A percentile compares a stretch with the other conserved stretches of the same genome.
Conservation (phyloP, 2,888 invertebrate species). For the Mimumesa dahlbomi region DNA sequence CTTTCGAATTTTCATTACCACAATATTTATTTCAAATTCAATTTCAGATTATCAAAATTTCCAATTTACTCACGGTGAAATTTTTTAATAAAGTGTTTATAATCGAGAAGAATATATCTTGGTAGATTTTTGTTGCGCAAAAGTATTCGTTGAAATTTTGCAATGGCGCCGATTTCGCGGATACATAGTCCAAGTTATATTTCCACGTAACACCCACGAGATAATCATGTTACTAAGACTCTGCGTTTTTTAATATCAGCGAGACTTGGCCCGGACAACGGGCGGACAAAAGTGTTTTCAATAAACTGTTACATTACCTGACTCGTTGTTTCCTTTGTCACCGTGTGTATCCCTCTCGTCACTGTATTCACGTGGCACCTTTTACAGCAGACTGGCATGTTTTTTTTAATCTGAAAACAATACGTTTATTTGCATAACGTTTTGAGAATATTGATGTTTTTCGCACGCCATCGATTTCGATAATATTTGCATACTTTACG, state of each 20-base stretch:
- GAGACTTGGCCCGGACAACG: conserved; percentile 74
- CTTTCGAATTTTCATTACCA: no score
- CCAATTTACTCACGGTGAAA: not conserved
- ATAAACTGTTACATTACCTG: conserved; percentile 80
- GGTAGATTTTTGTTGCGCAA: not conserved
- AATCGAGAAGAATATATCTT: not conserved
- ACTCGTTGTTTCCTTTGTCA: conserved; percentile 31
- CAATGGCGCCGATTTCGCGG: conserved; percentile 67
- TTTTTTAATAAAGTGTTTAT: not conserved
- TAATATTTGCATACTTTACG: no score
- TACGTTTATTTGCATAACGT: no score
- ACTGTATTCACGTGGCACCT: no score
- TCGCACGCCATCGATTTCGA: no score
- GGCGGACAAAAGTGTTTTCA: conserved; percentile 77
- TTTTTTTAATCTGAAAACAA: no score
- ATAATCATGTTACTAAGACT: conserved; percentile 79
- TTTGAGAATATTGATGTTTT: no score
- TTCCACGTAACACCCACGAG: conserved; percentile 75
- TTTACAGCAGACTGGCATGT: no score
- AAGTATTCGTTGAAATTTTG: not conserved
- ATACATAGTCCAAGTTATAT: conserved; percentile 71
- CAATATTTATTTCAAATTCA: not conserved
- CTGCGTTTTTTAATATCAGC: conserved; percentile 79
- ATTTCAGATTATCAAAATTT: not conserved
- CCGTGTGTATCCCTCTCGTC: no score